Base-by-base conservation (phyloP, 2,888 invertebrate species). In the Drosophila multiciliata region DNA sequence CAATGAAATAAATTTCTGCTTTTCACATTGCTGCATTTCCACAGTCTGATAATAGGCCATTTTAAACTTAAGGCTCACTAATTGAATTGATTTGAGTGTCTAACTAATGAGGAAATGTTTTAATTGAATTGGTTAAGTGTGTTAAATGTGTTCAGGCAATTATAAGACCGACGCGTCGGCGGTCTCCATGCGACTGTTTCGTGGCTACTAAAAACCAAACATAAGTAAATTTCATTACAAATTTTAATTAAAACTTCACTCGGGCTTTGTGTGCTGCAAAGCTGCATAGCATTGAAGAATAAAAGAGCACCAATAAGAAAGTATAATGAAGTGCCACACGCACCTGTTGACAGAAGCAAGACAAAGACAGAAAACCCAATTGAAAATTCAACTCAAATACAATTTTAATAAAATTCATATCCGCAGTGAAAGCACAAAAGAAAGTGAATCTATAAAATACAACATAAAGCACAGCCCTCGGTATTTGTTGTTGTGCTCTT, bases 181-280 rank as follows among this genome's bases (percentile, higher is more conserved):
- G 75, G 87, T 85, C 68, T 54, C 89, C 57, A 75, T 69, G 85
- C 85, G 80, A 85, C 85, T 77, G 82, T 89, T 80, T 77, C 85
- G 72, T 69, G 75, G 87, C 72, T 69, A 85, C 84, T 64, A 66
- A 82, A 84, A 85, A 85, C 84, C 82, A 89, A 89, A 89, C 87
- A 68, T 82, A 87, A 85, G 79, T 76, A 69, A 82, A 82, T 80
- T 89, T 87, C 70, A 65, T 82, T 84, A 55, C 71, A 73, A 74
- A 76, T 80, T 87, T 85, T 85, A 85, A 85, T 85, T 85, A 89
- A 85, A 85, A 89, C 74, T 89, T 85, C 68, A 55, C 65, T 64
- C 36, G 36, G 53, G 62, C 48, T 66, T 80, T 80, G 64, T 54
- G 26, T 49, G 12, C 20, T 29, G 26, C 55, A 17, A 9, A 23